Evolutionary conservation across 2,888 invertebrate species (phyloP), one percentile per base, ranked within the genome.

Genomic region (Perithous albicinctus): DNA sequence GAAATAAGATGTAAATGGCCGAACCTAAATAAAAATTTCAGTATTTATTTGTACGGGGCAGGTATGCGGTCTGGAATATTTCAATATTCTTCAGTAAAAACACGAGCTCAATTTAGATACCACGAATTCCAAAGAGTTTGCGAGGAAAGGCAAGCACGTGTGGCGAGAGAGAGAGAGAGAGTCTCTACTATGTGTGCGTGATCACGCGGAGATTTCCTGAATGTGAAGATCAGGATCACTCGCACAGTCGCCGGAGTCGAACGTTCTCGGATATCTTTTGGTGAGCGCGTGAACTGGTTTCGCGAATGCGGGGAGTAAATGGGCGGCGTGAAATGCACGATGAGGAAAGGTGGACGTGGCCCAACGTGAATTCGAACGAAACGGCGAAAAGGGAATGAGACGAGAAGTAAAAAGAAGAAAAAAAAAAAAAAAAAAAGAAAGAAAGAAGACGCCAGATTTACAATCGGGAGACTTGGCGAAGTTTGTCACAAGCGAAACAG

Each of bases 281-380:
- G 51, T 38, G 85, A 80, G 85, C 85, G 84, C 88, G 87, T 90
- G 91, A 91, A 91, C 91, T 90, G 91, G 90, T 91, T 91, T 86
- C 84, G 82, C 80, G 78, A 85, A 86, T 83, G 83, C 48, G 46
- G 20, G 56, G 51, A 61, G 63, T 48, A 63, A 77, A 70, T 78
- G 83, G 72, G 83, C 81, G 72, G 83, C 83, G 64, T 80, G 84
- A 86, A 85, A 83, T 83, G 46, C 63, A 43, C 32, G 48, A 48
- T 15, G 51, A 51, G 59, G 54, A 59, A 79, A 80, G 54, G 81
- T 70, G 80, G 79, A 81, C 73, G 80, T 86, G n/a, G 87, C 78
- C 72, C 82, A 80, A 72, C 73, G 77, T 26, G 18, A 51, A 51
- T 48, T 76, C 80, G 66, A 66, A 51, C 67, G 72, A 81, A 77